Evolutionary conservation across 1,140 invertebrate genomes (phyloP), one percentile per base, ranked within the genome.

Genomic region (Plectrocnemia conspersa): DNA sequence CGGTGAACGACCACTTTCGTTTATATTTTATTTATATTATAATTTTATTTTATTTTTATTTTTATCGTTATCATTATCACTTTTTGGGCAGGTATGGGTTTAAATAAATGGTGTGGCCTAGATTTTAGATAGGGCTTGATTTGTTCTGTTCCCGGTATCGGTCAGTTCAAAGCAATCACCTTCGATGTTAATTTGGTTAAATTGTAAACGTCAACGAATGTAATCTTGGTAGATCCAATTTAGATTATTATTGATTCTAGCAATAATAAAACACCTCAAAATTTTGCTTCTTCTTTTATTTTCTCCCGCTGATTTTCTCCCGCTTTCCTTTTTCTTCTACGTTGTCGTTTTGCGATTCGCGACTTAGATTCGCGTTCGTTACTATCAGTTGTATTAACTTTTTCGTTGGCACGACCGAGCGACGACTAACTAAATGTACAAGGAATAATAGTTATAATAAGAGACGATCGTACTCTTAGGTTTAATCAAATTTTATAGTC

Each of bases 141-240:
- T 53, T 56, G 47, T 53, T 60, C 49, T 56, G 58, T 56, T 22
- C 13, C 33, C 47, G 49, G 45, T 23, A 42, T 11, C 47, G 42
- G 32, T 22, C 40, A 50, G 55, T 41, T 35, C 52, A 33, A 54
- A 61, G 32, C 52, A 50, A 52, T 44, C 45, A 52, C 54, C 59
- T 61, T 61, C 59, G 54, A 61, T 61, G 59, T 61, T 56, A 56
- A 60, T 60, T 60, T 60, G 58, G 54, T 61, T 57, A 61, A 61
- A 62, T 62, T 62, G 59, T 71, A 63, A 64, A 71, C 72, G 71
- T 75, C 74, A 76, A 76, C 74, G 74, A 76, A 76, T 75, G 71
- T 76, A 75, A 74, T 76, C 74, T 71, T 72, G 73, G 64, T 72
- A 74, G 73, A 73, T 68, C 63, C 68, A 74, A 73, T 74, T 69